Conservation (phyloP, 2,888 invertebrate genomes). For the Drosophila phalerata region DNA sequence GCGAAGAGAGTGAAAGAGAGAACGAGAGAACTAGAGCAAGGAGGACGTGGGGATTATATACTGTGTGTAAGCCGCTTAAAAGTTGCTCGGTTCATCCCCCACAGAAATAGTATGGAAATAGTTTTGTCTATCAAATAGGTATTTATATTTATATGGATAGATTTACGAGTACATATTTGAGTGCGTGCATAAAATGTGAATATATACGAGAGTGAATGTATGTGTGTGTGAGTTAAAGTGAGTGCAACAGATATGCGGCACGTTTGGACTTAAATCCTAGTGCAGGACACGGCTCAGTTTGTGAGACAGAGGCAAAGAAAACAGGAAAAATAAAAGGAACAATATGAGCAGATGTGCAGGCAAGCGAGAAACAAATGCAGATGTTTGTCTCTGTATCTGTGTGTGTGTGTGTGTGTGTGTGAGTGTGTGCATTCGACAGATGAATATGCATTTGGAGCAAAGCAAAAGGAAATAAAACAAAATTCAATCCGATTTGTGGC, state of each 20-base stretch:
- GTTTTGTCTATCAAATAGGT: slow-evolving; percentile 35
- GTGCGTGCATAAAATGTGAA: slow-evolving; percentile 22
- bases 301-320: slow-evolving; percentile 33
- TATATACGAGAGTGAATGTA: slow-evolving; percentile 1
- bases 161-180: slow-evolving; percentile 22
- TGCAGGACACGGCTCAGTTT: slow-evolving; percentile 29
- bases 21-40: neutral
- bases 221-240: slow-evolving; percentile 37
- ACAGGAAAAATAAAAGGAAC: slow-evolving; percentile 46
- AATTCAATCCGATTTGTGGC: slow-evolving; percentile 76
- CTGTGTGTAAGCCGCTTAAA: slow-evolving; percentile 68
- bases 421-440: slow-evolving; percentile 41
- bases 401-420: slow-evolving; percentile 8
- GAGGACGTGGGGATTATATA: slow-evolving; percentile 6
- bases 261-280: slow-evolving; percentile 62
- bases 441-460: slow-evolving; percentile 67
- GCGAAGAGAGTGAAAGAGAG: neutral
- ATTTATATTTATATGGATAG: slow-evolving; percentile 29
- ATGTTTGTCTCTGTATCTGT: slow-evolving; percentile 49
- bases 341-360: slow-evolving; percentile 78
- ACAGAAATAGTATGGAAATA: slow-evolving; percentile 21
- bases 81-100: slow-evolving; percentile 15
- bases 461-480: slow-evolving; percentile 67
- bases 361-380: slow-evolving; percentile 66
- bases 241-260: slow-evolving; percentile 50